Evolutionary conservation across 2,888 invertebrate species (phyloP).

Genomic region (Drosophila kanekoi): DNA sequence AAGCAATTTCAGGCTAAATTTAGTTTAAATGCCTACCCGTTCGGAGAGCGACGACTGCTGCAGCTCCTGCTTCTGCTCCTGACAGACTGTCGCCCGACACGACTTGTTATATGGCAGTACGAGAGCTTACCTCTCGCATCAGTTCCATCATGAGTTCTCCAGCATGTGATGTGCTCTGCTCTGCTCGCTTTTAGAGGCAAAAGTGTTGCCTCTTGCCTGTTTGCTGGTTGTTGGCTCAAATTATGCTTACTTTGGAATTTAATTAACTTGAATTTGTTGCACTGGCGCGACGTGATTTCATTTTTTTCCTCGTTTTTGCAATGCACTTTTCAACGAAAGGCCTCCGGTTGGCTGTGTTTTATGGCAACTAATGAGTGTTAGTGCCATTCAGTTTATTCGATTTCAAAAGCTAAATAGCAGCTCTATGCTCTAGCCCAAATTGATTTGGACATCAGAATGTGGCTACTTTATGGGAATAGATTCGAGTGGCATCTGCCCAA

Average conservation of each 20-base stretch:
- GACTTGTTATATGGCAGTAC: constrained; percentile 5
- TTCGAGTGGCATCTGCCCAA: constrained; percentile 22
- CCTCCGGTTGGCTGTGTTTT: constrained; percentile 65
- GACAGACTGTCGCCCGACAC: constrained; percentile 63
- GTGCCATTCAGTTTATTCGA: constrained; percentile 57
- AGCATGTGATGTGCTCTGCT: constrained; percentile 16
- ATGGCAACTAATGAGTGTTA: constrained; percentile 72
- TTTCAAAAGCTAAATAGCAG: constrained; percentile 35
- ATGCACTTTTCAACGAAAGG: constrained; percentile 31
- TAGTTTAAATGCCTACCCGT: constrained; percentile 80
- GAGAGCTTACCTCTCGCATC: constrained; percentile 28
- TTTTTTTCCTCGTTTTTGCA: constrained; percentile 47
- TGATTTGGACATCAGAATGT: constrained; percentile 28
- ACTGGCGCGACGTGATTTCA: constrained; percentile 83
- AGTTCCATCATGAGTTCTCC: constrained; percentile 20
- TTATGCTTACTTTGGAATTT: constrained; percentile 82
- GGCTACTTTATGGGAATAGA: constrained; percentile 2
- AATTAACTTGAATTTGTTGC: constrained; percentile 84
- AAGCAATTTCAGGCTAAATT: constrained; percentile 83
- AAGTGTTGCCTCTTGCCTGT: constrained; percentile 47
- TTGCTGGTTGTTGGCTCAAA: constrained; percentile 64
- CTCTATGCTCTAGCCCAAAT: constrained; percentile 16
- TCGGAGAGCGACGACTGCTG: constrained; percentile 27
- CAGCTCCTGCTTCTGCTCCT: constrained; percentile 30
- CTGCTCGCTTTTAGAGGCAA: constrained; percentile 69